Percentiles rank a stretch among this genome's conserved stretches.
Evolutionary conservation across 1,140 invertebrate genomes (phyloP).

Genomic region (Papilio xuthus): DNA sequence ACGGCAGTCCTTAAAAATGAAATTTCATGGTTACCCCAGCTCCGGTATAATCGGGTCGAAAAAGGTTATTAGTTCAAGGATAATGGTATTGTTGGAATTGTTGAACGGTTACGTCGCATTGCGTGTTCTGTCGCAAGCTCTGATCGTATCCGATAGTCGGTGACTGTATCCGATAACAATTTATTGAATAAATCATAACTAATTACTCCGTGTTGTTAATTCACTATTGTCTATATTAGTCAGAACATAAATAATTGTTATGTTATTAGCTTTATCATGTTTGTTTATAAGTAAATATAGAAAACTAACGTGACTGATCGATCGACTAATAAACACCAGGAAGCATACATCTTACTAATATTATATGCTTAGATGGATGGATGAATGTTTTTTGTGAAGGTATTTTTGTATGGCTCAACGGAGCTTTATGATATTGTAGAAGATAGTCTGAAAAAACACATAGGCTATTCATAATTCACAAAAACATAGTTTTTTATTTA

Average conservation of each 20-base stretch:
- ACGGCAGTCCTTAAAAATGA: not conserved
- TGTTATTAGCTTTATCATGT: not conserved
- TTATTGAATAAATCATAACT: slow-evolving; percentile 13
- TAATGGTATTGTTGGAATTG: slow-evolving; percentile 45
- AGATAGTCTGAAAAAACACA: too few relatives aligned
- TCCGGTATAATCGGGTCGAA: slow-evolving; percentile 36
- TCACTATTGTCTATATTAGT: slow-evolving; percentile 9
- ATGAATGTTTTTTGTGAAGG: too few relatives aligned
- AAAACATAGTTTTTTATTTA: too few relatives aligned
- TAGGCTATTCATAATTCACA: too few relatives aligned
- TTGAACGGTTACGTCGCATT: slow-evolving; percentile 35
- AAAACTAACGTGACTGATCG: not conserved
- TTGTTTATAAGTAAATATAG: not conserved
- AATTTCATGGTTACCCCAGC: slow-evolving; percentile 17
- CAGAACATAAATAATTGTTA: slow-evolving; percentile 1
- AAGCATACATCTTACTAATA: too few relatives aligned
- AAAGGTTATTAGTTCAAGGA: slow-evolving; percentile 55
- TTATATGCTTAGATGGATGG: too few relatives aligned
- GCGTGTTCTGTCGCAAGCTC: slow-evolving; percentile 21
- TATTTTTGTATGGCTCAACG: too few relatives aligned
- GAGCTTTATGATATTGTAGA: too few relatives aligned
- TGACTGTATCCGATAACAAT: slow-evolving; percentile 30
- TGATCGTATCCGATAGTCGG: slow-evolving; percentile 2
- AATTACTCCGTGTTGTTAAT: not conserved
- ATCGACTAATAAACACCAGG: not conserved